Evolutionary conservation across 2,797 vertebrate species (phyloP).

Genomic region (Neosilurus mollespiculum): DNA sequence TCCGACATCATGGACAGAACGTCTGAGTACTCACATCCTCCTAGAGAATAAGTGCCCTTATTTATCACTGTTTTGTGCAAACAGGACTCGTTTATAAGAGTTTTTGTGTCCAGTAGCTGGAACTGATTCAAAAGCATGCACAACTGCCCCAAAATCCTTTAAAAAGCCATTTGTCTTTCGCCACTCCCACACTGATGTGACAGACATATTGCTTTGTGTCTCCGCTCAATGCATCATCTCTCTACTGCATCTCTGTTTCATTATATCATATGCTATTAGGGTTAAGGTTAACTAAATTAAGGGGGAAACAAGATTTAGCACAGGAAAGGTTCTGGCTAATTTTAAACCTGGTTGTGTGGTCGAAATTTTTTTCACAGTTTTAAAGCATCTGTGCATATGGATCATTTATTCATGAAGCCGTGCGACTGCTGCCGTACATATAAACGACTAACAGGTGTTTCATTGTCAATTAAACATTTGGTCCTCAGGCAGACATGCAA

Average conservation of each 20-base stretch:
- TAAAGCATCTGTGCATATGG: constrained; percentile 29
- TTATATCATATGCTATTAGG: neutral
- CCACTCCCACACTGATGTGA: constrained; percentile 37
- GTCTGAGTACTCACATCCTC: constrained; percentile 17
- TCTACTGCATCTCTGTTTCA: constrained; percentile 27
- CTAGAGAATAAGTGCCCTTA: constrained; percentile 34
- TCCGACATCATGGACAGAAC: neutral
- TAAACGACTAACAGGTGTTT: constrained; percentile 33
- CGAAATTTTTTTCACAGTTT: neutral
- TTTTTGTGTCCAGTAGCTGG: constrained; percentile 16
- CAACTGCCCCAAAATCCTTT: constrained; percentile 36
- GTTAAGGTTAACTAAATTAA: constrained; percentile 33
- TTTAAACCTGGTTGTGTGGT: neutral
- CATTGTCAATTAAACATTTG: constrained; percentile 42
- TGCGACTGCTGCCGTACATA: constrained; percentile 31
- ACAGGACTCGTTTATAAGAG: constrained; percentile 36
- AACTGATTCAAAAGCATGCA: constrained; percentile 35
- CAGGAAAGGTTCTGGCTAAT: constrained; percentile 7
- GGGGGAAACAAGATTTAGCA: constrained; percentile 1
- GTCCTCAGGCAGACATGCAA: constrained; percentile 20
- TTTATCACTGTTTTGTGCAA: constrained; percentile 41
- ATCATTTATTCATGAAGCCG: constrained; percentile 42
- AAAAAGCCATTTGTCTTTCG: constrained; percentile 48
- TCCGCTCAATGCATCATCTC: constrained; percentile 35
- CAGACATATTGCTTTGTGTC: constrained; percentile 40